phyloP scores from a whole-genome alignment of 2,797 vertebrate species.

The Gobionotothen gibberifrons region DNA sequence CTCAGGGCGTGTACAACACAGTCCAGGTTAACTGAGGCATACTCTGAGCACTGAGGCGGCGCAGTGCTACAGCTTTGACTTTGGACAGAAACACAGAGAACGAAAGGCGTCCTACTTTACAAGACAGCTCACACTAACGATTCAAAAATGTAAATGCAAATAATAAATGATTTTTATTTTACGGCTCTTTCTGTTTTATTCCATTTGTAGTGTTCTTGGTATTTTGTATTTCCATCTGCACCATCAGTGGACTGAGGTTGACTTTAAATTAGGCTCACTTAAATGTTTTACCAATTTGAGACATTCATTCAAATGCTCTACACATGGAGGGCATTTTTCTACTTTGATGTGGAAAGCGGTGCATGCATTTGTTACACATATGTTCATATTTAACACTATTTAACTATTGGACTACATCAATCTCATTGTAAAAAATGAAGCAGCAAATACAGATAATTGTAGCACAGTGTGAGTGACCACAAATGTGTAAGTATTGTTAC shows the following conservation, averaged over 20 bases:
- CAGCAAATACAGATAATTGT: neutral
- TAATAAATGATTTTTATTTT: neutral
- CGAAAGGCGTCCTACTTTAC: slow-evolving; percentile 51
- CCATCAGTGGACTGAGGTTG: neutral
- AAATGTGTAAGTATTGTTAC: neutral
- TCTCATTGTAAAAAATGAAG: slow-evolving; percentile 1
- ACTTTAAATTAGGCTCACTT: neutral
- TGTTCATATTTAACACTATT: neutral
- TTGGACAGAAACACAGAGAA: slow-evolving; percentile 52
- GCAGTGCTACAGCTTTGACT: slow-evolving; percentile 60
- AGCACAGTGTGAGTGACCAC: neutral
- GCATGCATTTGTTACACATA: neutral
- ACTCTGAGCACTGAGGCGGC: slow-evolving; percentile 46
- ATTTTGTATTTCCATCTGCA: neutral
- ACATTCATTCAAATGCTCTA: neutral
- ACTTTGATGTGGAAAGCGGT: neutral
- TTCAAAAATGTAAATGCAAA: neutral
- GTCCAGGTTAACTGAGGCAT: slow-evolving; percentile 72
- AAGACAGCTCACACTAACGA: slow-evolving; percentile 3
- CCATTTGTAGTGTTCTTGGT: neutral
- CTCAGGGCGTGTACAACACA: slow-evolving; percentile 75
- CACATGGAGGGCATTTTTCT: neutral
- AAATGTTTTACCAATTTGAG: neutral
- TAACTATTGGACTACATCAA: neutral
- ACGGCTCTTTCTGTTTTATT: neutral